Evolutionary conservation across 2,797 vertebrate genomes (phyloP).

Genomic region (Anolis apletophallus): DNA sequence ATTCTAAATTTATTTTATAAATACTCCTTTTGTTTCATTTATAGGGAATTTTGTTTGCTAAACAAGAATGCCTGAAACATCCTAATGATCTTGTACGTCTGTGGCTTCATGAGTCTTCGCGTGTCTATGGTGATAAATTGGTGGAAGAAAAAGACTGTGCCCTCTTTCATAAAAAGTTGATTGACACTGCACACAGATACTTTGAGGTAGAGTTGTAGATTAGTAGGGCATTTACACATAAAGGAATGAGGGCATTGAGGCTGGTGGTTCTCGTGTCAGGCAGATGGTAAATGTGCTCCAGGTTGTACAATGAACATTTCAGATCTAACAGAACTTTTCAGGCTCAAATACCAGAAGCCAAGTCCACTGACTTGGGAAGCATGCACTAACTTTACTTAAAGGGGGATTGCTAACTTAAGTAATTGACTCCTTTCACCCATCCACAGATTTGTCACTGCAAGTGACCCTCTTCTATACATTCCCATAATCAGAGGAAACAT

Average conservation of each 20-base stretch:
- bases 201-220: conserved; percentile 78
- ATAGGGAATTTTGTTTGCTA: conserved; percentile 85
- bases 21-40: conserved; percentile 23
- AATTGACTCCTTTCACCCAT: neutral
- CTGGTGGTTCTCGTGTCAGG: no score
- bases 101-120: conserved; percentile 84
- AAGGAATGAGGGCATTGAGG: neutral
- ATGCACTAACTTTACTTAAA: no score
- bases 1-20: neutral
- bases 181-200: conserved; percentile 78
- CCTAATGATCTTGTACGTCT: conserved; percentile 75
- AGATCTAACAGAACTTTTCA: no score
- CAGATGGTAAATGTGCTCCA: no score
- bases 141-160: conserved; percentile 78
- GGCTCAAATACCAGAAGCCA: no score
- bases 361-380: no score
- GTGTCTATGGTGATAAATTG: conserved; percentile 85
- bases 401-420: neutral
- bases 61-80: conserved; percentile 78
- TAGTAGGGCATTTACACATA: neutral
- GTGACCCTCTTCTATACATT: neutral
- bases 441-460: neutral
- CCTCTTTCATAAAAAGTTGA: conserved; percentile 81
- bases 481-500: neutral
- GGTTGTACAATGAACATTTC: no score